Base-by-base conservation (phyloP, 1,140 invertebrate genomes). In the Zeugodacus cucurbitae region DNA sequence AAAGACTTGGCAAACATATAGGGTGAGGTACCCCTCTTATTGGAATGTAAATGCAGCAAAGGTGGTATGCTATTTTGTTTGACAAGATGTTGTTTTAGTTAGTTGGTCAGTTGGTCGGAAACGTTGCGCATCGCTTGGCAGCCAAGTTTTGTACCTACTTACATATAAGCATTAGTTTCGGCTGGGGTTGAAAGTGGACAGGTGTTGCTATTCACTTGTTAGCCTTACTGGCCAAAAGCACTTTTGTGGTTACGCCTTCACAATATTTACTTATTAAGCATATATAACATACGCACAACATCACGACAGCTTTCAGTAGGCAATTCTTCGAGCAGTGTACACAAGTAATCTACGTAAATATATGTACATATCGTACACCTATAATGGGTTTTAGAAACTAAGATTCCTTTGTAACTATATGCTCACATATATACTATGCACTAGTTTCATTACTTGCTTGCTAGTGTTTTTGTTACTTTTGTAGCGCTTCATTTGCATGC, bases 41-140 rank as follows among this genome's bases (percentile, higher is more conserved):
- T 44, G n/a, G 41, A 20, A 74, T 37, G 22, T 29, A 48, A 82
- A 37, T 34, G 44, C 48, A 54, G 48, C 48, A 14, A n/a, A 74
- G 74, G 74, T 82, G 74, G 74, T 48, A 22, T 44, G 20, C 22
- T 48, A 26, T 48, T 82, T 82, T 26, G n/a, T 14, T 82, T 11
- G 74, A 37, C 74, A 29, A 44, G 26, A 48, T 48, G 41, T 82
- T 26, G 5, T 54, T 26, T n/a, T n/a, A 62, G 34, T 74, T 74
- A 74, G 74, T 82, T 82, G 74, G 74, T 82, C 74, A 82, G 41
- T 82, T 82, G 74, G 74, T 48, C 41, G 74, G 10, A 82, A 82
- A 14, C 41, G 74, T 82, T 48, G 48, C 74, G 41, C 74, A 48
- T 82, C 41, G 74, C 26, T 74, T 82, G 74, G 22, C 74, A 82